These are phyloP conservation scores for Diadromus collaris DNA, from an alignment of 2,888 invertebrate genomes.

Conservation along the genomic window DNA sequence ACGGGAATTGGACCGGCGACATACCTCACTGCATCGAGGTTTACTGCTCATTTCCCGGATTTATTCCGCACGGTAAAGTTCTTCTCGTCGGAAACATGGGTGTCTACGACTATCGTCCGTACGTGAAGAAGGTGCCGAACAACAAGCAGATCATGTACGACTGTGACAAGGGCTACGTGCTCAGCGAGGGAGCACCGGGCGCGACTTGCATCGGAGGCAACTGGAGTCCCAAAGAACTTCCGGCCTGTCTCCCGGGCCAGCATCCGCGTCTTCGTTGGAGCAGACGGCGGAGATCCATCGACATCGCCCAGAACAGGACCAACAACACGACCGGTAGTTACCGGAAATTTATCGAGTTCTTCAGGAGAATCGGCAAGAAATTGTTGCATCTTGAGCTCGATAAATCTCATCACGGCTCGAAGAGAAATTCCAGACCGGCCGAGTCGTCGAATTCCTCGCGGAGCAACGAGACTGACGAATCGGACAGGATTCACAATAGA, in stretches of 20 bases:
- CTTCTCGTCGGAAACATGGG: conserved; percentile 97
- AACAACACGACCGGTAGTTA: conserved; percentile 63
- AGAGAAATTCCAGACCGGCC: conserved; percentile 16
- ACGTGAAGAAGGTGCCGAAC: conserved; percentile 94
- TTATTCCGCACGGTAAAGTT: conserved; percentile 94
- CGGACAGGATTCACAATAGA: conserved; percentile 60
- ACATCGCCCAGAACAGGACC: conserved; percentile 60
- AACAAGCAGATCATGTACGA: conserved; percentile 98
- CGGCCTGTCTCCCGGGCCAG: conserved; percentile 92
- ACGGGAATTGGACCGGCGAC: conserved; percentile 97
- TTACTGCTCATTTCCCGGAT: conserved; percentile 96
- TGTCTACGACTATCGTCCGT: conserved; percentile 95
- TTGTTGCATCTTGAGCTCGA: conserved; percentile 75
- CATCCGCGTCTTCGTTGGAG: conserved; percentile 94
- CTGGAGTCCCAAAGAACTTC: conserved; percentile 95
- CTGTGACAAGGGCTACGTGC: conserved; percentile 94
- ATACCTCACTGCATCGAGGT: conserved; percentile 91
- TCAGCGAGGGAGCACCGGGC: conserved; percentile 93
- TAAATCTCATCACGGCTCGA: conserved; percentile 68
- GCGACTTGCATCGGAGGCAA: conserved; percentile 97
- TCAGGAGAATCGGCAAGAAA: conserved; percentile 76
- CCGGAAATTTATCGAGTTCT: conserved; percentile 77
- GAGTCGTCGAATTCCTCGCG: conserved; percentile 10
- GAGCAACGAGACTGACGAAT: conserved; percentile 32
- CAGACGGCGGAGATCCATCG: conserved; percentile 84